These are phyloP conservation scores for Caenorhabditis inopinata DNA, from an alignment of 1,140 invertebrate genomes.

Conservation along the genomic window DNA sequence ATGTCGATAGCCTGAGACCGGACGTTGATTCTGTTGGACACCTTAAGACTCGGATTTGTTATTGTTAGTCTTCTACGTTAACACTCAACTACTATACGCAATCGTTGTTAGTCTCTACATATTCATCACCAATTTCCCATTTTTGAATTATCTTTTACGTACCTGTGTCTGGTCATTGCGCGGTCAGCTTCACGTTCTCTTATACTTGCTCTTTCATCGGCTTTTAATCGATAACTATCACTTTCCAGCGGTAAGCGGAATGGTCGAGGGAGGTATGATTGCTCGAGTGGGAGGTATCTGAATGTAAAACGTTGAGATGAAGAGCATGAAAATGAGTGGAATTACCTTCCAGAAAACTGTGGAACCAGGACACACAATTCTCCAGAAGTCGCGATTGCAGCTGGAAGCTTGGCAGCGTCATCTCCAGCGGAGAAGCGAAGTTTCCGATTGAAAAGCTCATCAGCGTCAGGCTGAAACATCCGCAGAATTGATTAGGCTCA, in stretches of 20 bases:
- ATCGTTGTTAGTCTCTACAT: not conserved
- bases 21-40: not conserved
- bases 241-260: conserved; percentile 61
- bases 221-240: conserved; percentile 49
- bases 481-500: not conserved
- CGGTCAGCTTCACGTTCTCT: conserved; percentile 35
- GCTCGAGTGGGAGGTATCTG: conserved; percentile 46
- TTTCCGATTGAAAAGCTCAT: conserved; percentile 64
- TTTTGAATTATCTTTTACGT: too few relatives aligned
- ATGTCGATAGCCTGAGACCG: not conserved
- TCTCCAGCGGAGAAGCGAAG: conserved; percentile 64
- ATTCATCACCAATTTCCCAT: not conserved
- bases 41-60: conserved; percentile 2
- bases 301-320: not conserved
- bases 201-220: conserved; percentile 35
- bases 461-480: conserved; percentile 59
- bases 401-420: conserved; percentile 62
- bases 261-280: conserved; percentile 57
- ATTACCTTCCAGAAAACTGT: conserved; percentile 63
- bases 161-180: conserved; percentile 38
- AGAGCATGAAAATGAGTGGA: not conserved
- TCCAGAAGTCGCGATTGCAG: conserved; percentile 63
- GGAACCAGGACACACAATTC: conserved; percentile 61
- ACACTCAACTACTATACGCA: not conserved
- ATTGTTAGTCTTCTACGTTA: not conserved